These are phyloP conservation scores for Drosophila setifemur DNA, from an alignment of 1,140 invertebrate species.

Conservation along the genomic window DNA sequence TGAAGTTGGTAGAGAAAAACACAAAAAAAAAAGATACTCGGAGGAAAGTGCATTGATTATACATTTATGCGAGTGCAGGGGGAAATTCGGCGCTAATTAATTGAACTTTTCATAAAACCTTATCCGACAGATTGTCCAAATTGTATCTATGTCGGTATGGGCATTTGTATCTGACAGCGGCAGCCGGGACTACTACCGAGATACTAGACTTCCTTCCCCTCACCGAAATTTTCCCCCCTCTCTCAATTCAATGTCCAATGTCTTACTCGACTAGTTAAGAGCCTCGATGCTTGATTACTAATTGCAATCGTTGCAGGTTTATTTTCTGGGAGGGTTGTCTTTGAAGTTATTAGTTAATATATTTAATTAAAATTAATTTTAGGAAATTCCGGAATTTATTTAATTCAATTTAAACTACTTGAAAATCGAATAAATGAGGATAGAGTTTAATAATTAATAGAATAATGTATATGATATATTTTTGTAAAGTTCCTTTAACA, in stretches of 20 bases:
- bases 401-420: too few relatives aligned
- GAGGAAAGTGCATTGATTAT: conserved; percentile 58
- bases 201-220: conserved; percentile 43
- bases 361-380: background rate
- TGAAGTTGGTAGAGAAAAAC: background rate
- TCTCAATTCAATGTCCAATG: conserved; percentile 42
- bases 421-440: too few relatives aligned
- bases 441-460: background rate
- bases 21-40: conserved; percentile 1
- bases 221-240: background rate
- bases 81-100: conserved; percentile 68
- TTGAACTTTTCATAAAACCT: conserved; percentile 72
- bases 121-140: conserved; percentile 38
- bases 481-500: too few relatives aligned
- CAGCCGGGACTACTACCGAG: conserved; percentile 39
- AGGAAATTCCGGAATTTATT: too few relatives aligned
- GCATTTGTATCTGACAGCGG: conserved; percentile 54
- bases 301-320: conserved; percentile 55
- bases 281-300: conserved; percentile 71
- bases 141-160: conserved; percentile 41
- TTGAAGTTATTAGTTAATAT: background rate
- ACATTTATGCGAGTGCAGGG: conserved; percentile 55
- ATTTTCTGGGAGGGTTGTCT: conserved; percentile 6
- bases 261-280: conserved; percentile 47
- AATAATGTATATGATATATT: too few relatives aligned